Base-by-base conservation (phyloP, 2,888 invertebrate genomes). In the Cheilosia scutellata region DNA sequence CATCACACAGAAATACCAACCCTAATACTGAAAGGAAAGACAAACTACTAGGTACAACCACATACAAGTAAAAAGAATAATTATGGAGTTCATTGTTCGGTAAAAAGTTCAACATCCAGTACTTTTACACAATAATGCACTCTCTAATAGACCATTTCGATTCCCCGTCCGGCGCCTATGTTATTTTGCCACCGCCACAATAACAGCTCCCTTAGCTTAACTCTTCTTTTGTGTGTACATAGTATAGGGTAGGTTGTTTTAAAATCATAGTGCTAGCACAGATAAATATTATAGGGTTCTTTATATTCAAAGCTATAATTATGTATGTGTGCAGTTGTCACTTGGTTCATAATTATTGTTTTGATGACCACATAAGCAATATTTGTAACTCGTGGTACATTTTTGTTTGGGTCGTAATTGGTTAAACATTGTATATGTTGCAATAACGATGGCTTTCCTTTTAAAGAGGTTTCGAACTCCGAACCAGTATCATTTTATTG, bases 81-180 rank as follows among this genome's bases (percentile, higher is more conserved):
- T 79, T 37, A 70, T 71, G 53, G 60, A 86, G 86, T 86, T 86
- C 76, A 76, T 86, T 77, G 86, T 72, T 82, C 86, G 76, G 65
- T 55, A 74, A 58, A 74, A 47, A 27, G 37, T 66, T 71, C 29
- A 55, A 53, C 77, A 70, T 79, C 63, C 44, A 63, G 74, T 71
- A 75, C n/a, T n/a, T n/a, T 75, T 65, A 66, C 65, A 79, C 66
- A 62, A 74, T 20, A 20, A 74, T 74, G 68, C 78, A 78, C 83
- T 83, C 49, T 58, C 11, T 27, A 58, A 76, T 53, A 84, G 70
- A 71, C 37, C 70, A 70, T 84, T 84, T 75, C 53, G 63, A 80
- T 65, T 75, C 47, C 57, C 37, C 40, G 37, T 33, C 29, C 66
- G 60, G 66, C 68, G 78, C 74, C 77, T 66, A 72, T 44, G 47